These are phyloP conservation scores for Alsophila aescularia DNA, from an alignment of 2,888 invertebrate genomes.

Conservation along the genomic window DNA sequence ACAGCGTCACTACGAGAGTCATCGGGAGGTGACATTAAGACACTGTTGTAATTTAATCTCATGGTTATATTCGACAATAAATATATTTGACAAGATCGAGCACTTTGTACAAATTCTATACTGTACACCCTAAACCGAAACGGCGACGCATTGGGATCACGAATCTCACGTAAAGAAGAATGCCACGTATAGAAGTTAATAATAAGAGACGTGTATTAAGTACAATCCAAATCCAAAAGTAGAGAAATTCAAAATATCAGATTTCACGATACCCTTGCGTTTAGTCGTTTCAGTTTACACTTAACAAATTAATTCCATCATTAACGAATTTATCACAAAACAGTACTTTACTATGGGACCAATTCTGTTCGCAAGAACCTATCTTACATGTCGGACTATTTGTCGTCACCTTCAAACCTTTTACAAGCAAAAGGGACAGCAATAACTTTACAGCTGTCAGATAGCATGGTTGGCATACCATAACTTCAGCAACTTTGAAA, in stretches of 20 bases:
- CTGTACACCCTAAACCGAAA: constrained; percentile 47
- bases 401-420: too few relatives aligned
- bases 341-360: constrained; percentile 49
- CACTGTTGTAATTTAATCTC: constrained; percentile 56
- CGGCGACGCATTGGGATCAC: constrained; percentile 18
- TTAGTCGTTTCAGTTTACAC: constrained; percentile 36
- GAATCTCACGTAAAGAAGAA: background rate
- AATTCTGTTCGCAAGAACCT: too few relatives aligned
- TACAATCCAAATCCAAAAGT: constrained; percentile 15
- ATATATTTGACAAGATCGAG: constrained; percentile 83
- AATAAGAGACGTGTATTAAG: constrained; percentile 17
- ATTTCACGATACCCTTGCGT: constrained; percentile 24
- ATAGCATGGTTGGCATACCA: too few relatives aligned
- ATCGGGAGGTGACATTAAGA: constrained; percentile 48
- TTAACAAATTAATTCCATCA: constrained; percentile 42
- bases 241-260: background rate
- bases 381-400: too few relatives aligned
- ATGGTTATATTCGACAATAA: constrained; percentile 80
- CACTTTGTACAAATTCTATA: constrained; percentile 75
- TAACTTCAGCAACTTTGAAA: too few relatives aligned
- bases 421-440: too few relatives aligned
- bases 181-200: background rate
- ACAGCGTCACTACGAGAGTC: constrained; percentile 39
- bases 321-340: constrained; percentile 75
- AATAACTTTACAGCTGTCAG: too few relatives aligned